These are phyloP conservation scores for Oreocharis arfaki DNA, from an alignment of 2,113 vertebrate genomes.

Conservation along the genomic window DNA sequence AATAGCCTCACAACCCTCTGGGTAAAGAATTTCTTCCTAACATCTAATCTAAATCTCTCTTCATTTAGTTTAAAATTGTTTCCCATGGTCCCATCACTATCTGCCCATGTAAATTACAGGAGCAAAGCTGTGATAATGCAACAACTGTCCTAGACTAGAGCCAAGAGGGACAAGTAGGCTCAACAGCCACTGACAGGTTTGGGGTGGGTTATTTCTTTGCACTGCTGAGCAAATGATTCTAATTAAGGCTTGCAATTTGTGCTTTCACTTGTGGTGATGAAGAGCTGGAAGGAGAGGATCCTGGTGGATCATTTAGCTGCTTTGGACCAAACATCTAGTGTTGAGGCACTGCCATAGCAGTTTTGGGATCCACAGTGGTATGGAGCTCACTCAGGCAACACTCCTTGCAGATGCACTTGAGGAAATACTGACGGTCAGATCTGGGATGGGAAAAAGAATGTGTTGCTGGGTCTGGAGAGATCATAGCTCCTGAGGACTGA, in stretches of 20 bases:
- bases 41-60: background rate
- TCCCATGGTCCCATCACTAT: background rate
- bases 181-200: background rate
- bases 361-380: background rate
- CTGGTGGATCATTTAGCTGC: background rate
- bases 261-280: background rate
- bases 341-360: background rate
- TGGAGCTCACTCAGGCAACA: background rate
- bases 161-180: background rate
- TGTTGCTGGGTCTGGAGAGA: background rate
- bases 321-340: background rate
- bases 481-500: background rate
- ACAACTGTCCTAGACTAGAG: background rate
- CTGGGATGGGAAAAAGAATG: background rate
- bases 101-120: background rate
- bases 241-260: background rate
- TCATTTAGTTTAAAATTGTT: background rate
- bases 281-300: background rate
- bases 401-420: background rate
- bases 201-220: background rate
- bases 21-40: background rate
- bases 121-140: background rate
- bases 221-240: background rate
- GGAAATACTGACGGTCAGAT: background rate
- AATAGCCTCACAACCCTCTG: background rate